Conservation (phyloP, 2,113 vertebrate species). For the Rousettus leschenaultii region DNA sequence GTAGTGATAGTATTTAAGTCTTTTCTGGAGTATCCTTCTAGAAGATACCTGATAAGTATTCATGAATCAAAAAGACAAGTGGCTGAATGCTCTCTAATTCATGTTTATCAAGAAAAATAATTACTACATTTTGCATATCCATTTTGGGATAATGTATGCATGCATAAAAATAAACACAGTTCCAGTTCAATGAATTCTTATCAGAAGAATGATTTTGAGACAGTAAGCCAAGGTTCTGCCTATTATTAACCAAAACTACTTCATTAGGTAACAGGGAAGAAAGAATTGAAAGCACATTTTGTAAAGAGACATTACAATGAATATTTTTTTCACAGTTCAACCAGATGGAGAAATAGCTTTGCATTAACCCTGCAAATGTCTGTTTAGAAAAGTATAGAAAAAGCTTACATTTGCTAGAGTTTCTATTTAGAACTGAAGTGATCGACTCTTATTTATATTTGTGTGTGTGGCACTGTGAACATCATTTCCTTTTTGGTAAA, state of each 20-base stretch:
- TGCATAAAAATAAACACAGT: constrained; percentile 56
- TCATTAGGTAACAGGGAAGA: constrained; percentile 51
- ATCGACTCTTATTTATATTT: constrained; percentile 2
- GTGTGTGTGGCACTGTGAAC: not conserved
- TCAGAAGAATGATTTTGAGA: constrained; percentile 64
- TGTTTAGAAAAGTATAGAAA: constrained; percentile 3
- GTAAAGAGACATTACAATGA: constrained; percentile 47
- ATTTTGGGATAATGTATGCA: constrained; percentile 61
- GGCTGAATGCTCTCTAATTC: constrained; percentile 50
- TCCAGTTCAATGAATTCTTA: constrained; percentile 49
- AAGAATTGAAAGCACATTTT: constrained; percentile 33
- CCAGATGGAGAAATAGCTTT: constrained; percentile 12
- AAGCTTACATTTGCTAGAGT: constrained; percentile 43
- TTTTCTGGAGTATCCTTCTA: constrained; percentile 39
- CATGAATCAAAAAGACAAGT: constrained; percentile 61
- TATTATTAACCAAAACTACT: constrained; percentile 68
- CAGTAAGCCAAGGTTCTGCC: constrained; percentile 33
- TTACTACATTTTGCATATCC: constrained; percentile 49
- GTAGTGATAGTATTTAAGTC: not conserved
- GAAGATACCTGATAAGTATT: constrained; percentile 51
- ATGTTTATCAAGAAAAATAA: constrained; percentile 68
- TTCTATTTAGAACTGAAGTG: constrained; percentile 43
- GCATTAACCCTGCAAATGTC: constrained; percentile 17
- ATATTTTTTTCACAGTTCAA: constrained; percentile 32
- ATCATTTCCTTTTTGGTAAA: constrained; percentile 47